Evolutionary conservation across 2,888 invertebrate species (phyloP), one percentile per base, ranked within the genome.

Genomic region (Osmoderma eremita): DNA sequence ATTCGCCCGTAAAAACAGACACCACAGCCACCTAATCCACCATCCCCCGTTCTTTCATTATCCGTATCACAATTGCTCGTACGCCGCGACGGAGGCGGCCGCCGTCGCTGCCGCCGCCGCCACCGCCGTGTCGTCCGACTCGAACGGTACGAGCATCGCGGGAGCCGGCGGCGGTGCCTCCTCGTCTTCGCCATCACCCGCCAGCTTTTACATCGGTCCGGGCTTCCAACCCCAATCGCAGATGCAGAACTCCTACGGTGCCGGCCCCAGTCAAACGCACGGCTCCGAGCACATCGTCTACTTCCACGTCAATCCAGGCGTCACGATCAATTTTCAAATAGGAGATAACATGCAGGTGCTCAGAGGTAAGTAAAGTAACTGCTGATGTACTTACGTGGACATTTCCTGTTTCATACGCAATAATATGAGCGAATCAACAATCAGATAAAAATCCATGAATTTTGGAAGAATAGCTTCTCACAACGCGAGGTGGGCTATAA

Each of bases 251-350:
- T 73, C 74, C 20, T 77, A 75, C 68, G 71, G 73, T 6, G 71
- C 70, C 54, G 78, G 77, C 8, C 78, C 77, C 36, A 77, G 77
- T 63, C 78, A 77, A 63, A 69, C 68, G 65, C 77, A 79, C 20
- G 77, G 75, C 61, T 72, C 73, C 30, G 88, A 89, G 76, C 88
- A 90, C 78, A 88, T 91, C 68, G 90, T 91, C 72, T 86, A 90
- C 75, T 87, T 92, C 77, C 91, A 91, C 80, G 88, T 92, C 74
- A 89, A 90, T 81, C 89, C 90, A 10, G 92, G 92, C n/a, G 90
- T 91, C 75, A 89, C 90, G 20, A 88, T 92, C 78, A 89, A 89
- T 72, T 88, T 92, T 76, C 87, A 90, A 80, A 88, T 91, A 77
- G 90, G 90, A 75, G 91, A 91, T 76, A 89, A 88, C 79, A 84